Percentiles rank a stretch among this genome's conserved stretches.
phyloP scores from a whole-genome alignment of 1,140 invertebrate genomes.

The Drosophila prosaltans region DNA sequence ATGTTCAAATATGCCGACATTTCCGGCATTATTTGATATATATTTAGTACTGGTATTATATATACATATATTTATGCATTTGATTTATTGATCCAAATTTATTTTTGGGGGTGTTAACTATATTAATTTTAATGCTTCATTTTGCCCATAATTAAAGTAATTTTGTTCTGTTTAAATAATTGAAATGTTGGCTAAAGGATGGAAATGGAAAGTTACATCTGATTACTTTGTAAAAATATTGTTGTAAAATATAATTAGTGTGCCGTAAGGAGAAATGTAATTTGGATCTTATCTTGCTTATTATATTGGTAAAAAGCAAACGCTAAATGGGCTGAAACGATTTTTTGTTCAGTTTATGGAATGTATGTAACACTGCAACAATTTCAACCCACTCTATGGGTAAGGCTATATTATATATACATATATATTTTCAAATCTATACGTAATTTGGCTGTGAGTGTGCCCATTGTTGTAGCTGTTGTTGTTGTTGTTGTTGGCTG shows the following conservation, averaged over 20 bases:
- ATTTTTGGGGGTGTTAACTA: too few relatives aligned
- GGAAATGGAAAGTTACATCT: too few relatives aligned
- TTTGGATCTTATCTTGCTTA: background rate
- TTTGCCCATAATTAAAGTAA: too few relatives aligned
- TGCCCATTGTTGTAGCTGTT: conserved; percentile 27
- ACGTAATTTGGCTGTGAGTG: conserved; percentile 19
- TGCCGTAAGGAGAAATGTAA: too few relatives aligned
- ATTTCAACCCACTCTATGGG: conserved; percentile 4
- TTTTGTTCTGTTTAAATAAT: too few relatives aligned
- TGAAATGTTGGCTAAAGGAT: too few relatives aligned
- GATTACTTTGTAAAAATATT: too few relatives aligned
- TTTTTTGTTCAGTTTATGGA: conserved; percentile 4
- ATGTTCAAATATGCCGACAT: conserved; percentile 6
- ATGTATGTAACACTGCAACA: conserved; percentile 21
- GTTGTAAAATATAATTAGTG: too few relatives aligned
- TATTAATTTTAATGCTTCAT: too few relatives aligned
- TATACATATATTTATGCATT: background rate
- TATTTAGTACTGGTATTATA: background rate
- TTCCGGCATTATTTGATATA: conserved; percentile 1
- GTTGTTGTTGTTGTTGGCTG: background rate
- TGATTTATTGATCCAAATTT: background rate
- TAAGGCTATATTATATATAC: background rate
- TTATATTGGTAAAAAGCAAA: conserved; percentile 9
- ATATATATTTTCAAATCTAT: background rate
- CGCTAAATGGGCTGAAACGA: conserved; percentile 13